Evolutionary conservation across 1,140 invertebrate species (phyloP), one percentile per base, ranked within the genome.

Genomic region (Aphelinus atriplicis): DNA sequence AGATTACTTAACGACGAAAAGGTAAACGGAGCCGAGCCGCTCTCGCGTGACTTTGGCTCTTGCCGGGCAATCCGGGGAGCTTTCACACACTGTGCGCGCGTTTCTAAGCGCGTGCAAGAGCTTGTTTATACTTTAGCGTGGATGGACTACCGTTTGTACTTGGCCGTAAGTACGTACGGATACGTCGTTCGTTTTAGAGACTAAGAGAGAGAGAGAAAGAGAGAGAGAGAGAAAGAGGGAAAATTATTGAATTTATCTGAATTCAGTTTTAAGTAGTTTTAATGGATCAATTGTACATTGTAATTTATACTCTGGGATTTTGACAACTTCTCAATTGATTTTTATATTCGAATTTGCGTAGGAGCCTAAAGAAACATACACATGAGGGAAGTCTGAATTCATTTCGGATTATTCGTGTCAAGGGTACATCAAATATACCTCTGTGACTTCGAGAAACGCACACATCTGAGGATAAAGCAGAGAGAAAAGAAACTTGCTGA

Each of bases 401-500:
- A 62, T 56, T 68, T 68, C 7, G 43, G 26, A 60, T 58, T 1
- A 70, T 75, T 26, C 57, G 26, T 26, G 7, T 57, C 26, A 51
- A 57, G 26, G 64, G 42, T 75, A 58, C 64, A 48, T 67, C 63
- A 0, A 9, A 69, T 61, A 64, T 71, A 47, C 50, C 55, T 64
- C 63, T 72, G 26, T 58, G 61, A 71, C 57, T 73, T 70, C 3
- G 47, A 65, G n/a, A 74, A 62, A 72, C 72, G 68, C 72, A 68
- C 66, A 72, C 57, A 55, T 50, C 0, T 57, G 26, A 26, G 47
- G 68, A 64, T 42, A 53, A 74, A 71, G 73, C n/a, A 46, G 72
- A 77, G 45, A 71, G 65, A 78, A 61, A 79, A 50, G 7, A 69
- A 65, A 72, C 42, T 74, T 69, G 58, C 71, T 65, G 26, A 66